phyloP scores from a whole-genome alignment of 1,140 invertebrate genomes.

The Trichonephila inaurata region DNA sequence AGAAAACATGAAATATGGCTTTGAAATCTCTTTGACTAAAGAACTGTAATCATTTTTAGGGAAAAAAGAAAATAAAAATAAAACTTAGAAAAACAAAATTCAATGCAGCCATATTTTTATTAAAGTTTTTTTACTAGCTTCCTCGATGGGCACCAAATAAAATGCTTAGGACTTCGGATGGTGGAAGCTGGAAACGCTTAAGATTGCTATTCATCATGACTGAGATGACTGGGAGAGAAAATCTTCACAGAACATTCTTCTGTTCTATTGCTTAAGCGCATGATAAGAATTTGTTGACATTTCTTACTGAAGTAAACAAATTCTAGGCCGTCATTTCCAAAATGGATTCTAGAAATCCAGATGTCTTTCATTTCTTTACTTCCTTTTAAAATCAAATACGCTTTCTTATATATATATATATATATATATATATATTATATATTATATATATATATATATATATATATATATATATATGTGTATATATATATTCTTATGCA shows the following conservation, averaged over 20 bases:
- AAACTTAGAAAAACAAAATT: constrained; percentile 34
- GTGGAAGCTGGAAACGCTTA: constrained; percentile 24
- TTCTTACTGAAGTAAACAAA: constrained; percentile 22
- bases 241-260: neutral
- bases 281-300: constrained; percentile 61
- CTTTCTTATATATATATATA: too few species aligned
- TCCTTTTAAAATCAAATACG: too few species aligned
- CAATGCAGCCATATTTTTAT: constrained; percentile 12
- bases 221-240: neutral
- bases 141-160: constrained; percentile 40
- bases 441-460: too few species aligned
- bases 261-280: constrained; percentile 8
- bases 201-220: constrained; percentile 37
- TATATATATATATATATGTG: too few species aligned
- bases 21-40: constrained; percentile 41
- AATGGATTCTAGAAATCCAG: too few species aligned
- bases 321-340: too few species aligned
- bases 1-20: constrained; percentile 18
- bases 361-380: too few species aligned
- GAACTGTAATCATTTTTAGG: constrained; percentile 10
- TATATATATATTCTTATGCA: too few species aligned
- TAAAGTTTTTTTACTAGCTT: neutral
- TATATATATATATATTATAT: too few species aligned
- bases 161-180: constrained; percentile 35
- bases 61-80: constrained; percentile 11